Evolutionary conservation across 2,113 vertebrate genomes (phyloP).

Genomic region (Phyllostomus discolor): DNA sequence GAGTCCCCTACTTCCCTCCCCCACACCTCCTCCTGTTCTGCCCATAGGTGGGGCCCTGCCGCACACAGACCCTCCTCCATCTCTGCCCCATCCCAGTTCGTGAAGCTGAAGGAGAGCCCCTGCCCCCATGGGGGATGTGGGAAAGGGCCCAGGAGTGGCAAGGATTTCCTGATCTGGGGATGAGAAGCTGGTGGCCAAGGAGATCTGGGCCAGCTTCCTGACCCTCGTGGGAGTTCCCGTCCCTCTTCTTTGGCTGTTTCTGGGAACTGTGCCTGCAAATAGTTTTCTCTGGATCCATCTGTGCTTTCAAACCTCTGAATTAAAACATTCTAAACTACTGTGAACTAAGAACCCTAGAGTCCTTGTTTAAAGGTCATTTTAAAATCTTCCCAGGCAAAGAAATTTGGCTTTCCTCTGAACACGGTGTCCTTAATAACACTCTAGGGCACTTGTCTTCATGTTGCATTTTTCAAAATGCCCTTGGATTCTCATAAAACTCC

Average conservation of each 20-base stretch:
- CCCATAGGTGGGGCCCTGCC: not conserved
- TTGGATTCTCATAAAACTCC: not conserved
- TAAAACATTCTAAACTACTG: not conserved
- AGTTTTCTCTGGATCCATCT: not conserved
- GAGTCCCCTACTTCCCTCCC: not conserved
- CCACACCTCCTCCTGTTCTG: not conserved
- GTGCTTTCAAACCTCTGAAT: slow-evolving; percentile 23
- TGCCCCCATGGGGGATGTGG: not conserved
- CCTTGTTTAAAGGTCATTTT: slow-evolving; percentile 41
- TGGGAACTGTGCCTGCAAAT: slow-evolving; percentile 39
- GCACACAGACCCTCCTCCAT: not conserved
- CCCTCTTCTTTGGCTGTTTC: slow-evolving; percentile 26
- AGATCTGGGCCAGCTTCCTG: not conserved
- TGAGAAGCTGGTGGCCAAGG: not conserved
- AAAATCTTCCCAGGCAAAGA: slow-evolving; percentile 16
- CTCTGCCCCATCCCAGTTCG: not conserved
- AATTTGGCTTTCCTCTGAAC: not conserved
- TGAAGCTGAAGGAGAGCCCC: not conserved
- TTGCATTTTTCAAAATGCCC: not conserved
- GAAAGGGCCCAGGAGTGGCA: not conserved
- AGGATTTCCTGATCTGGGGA: not conserved
- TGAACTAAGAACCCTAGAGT: not conserved
- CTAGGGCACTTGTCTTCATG: not conserved
- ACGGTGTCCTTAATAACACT: not conserved
- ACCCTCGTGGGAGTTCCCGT: not conserved